Base-by-base conservation (phyloP, 2,888 invertebrate species). In the Leptinotarsa peninsularis region DNA sequence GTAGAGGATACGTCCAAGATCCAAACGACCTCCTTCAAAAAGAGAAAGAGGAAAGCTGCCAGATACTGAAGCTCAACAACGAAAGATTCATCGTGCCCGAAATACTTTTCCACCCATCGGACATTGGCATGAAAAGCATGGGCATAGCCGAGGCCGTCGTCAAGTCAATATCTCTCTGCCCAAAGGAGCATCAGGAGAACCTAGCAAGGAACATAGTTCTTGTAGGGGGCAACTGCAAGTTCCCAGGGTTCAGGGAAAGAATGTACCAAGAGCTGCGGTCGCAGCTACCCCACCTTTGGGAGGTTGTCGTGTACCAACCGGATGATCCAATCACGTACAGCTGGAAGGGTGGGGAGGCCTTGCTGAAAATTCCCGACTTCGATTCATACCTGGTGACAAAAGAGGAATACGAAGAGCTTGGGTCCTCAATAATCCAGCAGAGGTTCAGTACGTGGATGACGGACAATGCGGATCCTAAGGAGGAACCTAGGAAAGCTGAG, bases 71-170 rank as follows among this genome's bases (percentile, higher is more conserved):
- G 58, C 89, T 99, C 83, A 97, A 95, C 88, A 98, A 97, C 84
- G 99, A 99, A 89, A 89, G 99, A 67, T 98, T 99, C 87, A 91
- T 95, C 0, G 94, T 99, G 67, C 99, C 99, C 0, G 99, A 99
- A 89, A 90, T 99, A 3, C 88, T 99, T 4, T 98, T 99, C 86
- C 93, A 95, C 85, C 99, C 99, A 0, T 95, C 96, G 1, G 98
- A 99, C 87, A 94, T 99, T 54, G 98, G 97, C 0, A 95, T 99
- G 78, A 92, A 93, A 72, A 93, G 91, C 88, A 96, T 97, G 93
- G 99, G 99, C 0, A 93, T 99, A 76, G 92, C 96, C 0, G 98
- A 99, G 90, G 94, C 96, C 0, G 92, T 98, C 7, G 92, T 95
- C 73, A 91, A 95, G 84, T 91, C 93, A 0, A 91, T 98, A n/a